phyloP scores from a whole-genome alignment of 2,113 vertebrate species.

The Galbula dea region DNA sequence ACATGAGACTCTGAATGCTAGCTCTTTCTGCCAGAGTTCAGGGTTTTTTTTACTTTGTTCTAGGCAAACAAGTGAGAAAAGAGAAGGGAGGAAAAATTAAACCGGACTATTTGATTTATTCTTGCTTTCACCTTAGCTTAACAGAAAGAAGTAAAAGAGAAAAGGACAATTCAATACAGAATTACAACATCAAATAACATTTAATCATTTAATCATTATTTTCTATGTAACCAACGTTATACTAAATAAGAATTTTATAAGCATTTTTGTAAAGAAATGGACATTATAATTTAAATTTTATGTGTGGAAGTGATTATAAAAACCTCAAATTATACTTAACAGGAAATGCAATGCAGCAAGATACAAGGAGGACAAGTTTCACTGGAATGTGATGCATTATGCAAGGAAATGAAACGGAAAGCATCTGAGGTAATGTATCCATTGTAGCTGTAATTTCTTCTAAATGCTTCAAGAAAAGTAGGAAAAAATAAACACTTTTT shows the following conservation, averaged over 20 bases:
- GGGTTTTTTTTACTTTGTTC: not conserved
- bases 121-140: not conserved
- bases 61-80: not conserved
- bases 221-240: not conserved
- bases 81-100: not conserved
- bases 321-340: slow-evolving; percentile 16
- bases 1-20: not conserved
- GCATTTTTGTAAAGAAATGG: not conserved
- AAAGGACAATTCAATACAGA: not conserved
- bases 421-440: slow-evolving; percentile 81
- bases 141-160: not conserved
- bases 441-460: not conserved
- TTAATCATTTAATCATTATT: not conserved
- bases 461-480: not conserved
- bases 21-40: not conserved
- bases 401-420: slow-evolving; percentile 85
- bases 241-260: not conserved
- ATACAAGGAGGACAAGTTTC: slow-evolving; percentile 69
- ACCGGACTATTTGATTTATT: not conserved
- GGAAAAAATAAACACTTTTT: not conserved
- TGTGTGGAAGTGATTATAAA: not conserved
- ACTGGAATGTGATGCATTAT: slow-evolving; percentile 83
- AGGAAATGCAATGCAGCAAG: slow-evolving; percentile 85
- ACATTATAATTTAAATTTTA: not conserved
- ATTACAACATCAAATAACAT: not conserved